Evolutionary conservation across 2,113 vertebrate genomes (phyloP), one percentile per base, ranked within the genome.

Genomic region (Zeus faber): DNA sequence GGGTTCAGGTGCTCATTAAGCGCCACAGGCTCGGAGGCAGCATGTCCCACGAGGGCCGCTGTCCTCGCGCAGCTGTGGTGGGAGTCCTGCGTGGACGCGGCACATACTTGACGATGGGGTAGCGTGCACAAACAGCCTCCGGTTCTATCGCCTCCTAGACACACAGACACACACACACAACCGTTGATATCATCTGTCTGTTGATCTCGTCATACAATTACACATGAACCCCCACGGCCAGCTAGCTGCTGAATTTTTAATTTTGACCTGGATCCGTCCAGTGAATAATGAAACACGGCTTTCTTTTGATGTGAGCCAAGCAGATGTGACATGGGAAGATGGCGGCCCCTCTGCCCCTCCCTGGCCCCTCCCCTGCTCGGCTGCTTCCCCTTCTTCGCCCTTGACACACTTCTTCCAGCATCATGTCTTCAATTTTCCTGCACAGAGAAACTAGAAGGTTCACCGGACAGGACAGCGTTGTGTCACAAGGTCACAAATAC

Each of bases 241-340:
- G 27, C 24, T 37, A 31, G 37, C 37, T 67, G 20, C 41, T 79
- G 62, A 63, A 65, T 67, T 75, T 67, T 49, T 72, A 50, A 79
- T 55, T 41, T 44, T 49, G 52, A 47, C 48, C 58, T 35, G 27
- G 51, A 58, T 66, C 35, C 27, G 39, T 44, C 24, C 58, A 31
- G 25, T 74, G 47, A 74, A 76, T 70, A 60, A 72, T 69, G 58
- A 76, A 74, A 45, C 54, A 51, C 44, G 13, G 47, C 23, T 62
- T 23, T 44, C 17, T 20, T 44, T 44, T 44, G 41, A 66, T 62
- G 72, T 48, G 24, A 48, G 24, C 24, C 13, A 7, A 14, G 46
- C 46, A 65, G 62, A 70, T 70, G 67, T 62, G 46, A n/a, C 41
- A 22, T 20, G 44, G 20, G 21, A 7, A 67, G 17, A 66, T 46